These are phyloP conservation scores for Choreutis nemorana DNA, from an alignment of 2,888 invertebrate genomes.

Conservation along the genomic window DNA sequence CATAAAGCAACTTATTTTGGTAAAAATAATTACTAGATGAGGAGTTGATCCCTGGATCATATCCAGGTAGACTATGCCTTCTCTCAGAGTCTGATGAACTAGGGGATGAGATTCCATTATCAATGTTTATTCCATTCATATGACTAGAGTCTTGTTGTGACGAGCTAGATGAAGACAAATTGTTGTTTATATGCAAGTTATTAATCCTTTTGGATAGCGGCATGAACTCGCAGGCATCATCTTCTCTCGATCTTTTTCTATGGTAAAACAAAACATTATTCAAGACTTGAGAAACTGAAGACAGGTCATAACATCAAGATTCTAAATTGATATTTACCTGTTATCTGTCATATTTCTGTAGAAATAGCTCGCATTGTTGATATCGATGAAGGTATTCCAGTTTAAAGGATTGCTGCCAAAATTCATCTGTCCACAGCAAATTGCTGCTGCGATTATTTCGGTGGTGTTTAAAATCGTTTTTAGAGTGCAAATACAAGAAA, in stretches of 20 bases:
- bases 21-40: conserved; percentile 87
- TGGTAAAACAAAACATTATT: background rate
- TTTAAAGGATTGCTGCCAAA: conserved; percentile 31
- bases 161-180: conserved; percentile 26
- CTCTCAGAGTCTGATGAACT: conserved; percentile 37
- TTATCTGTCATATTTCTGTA: conserved; percentile 53
- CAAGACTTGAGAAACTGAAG: background rate
- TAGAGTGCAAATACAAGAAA: background rate
- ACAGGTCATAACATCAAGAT: background rate
- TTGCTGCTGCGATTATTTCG: too few species aligned
- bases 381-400: conserved; percentile 31
- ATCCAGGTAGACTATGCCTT: conserved; percentile 64
- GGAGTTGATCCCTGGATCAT: conserved; percentile 80
- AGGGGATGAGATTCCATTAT: conserved; percentile 37
- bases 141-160: conserved; percentile 37
- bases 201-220: conserved; percentile 91
- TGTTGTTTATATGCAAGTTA: conserved; percentile 82
- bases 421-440: conserved; percentile 33
- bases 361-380: conserved; percentile 37
- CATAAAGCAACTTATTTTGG: conserved; percentile 86
- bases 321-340: conserved; percentile 27
- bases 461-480: too few species aligned
- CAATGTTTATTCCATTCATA: conserved; percentile 29
- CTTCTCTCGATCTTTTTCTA: conserved; percentile 81
- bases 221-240: conserved; percentile 82